Base-by-base conservation (phyloP, 2,797 vertebrate species). In the Mus minutoides region DNA sequence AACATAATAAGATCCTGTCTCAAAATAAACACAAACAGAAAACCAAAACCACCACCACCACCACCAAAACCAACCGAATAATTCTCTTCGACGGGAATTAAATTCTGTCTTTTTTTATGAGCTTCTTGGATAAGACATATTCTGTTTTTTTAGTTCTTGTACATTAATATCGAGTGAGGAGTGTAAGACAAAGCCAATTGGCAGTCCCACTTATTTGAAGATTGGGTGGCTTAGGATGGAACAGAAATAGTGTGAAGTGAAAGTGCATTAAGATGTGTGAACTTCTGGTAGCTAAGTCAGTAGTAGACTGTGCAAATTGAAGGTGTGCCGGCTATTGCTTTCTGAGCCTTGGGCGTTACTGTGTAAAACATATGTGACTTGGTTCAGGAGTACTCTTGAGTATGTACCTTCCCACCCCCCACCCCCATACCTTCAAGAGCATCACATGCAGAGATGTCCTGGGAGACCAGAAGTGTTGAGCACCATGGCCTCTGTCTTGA, bases 181-280 rank as follows among this genome's bases (percentile, higher is more conserved):
- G 64, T 80, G 1, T 52, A 16, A 12, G 60, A 6, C 19, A 24
- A 46, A 95, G 37, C 29, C 37, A 79, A 29, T 34, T 37, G 71
- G 37, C 19, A 56, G 62, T 78, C 10, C 79, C 79, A 62, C 43
- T 56, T 91, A 88, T 80, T 94, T 94, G 12, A 8, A 80, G 64
- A 49, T 52, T 14, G 31, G 43, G 19, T 58, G 52, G 73, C 24
- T 92, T 94, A 88, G 82, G 77, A 52, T 3, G 54, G 93, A 58
- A 29, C n/a, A 87, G 80, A 94, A 92, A 1, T 75, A 67, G 19
- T 83, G 49, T 56, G 58, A 91, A 83, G 29, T 73, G 95, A 94
- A 92, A 67, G 56, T 49, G n/a, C 75, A 16, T 96, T 80, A 94
- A 88, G 77, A 92, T 37, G 26, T 67, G 22, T 76, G 49, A 94